Evolutionary conservation across 2,888 invertebrate species (phyloP), one percentile per base, ranked within the genome.

Genomic region (Tromatobia lineatoria): DNA sequence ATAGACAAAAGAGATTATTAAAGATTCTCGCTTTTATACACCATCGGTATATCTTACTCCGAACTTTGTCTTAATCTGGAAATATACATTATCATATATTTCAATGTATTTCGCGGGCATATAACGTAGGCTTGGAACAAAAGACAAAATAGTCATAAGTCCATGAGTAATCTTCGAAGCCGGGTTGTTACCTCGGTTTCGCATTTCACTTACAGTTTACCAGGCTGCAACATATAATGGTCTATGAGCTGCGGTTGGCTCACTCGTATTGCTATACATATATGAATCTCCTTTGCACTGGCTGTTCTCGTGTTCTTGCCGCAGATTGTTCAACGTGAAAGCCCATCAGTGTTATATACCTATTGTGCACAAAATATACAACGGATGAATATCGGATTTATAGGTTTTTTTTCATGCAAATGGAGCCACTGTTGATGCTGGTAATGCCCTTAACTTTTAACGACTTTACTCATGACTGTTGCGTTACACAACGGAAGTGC

Each of bases 91-190:
- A 11, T 38, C 18, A 47, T 54, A 71, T 29, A 47, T 52, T 23
- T 29, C 61, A 23, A 15, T 23, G 61, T 74, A 52, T 79, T 66
- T 64, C 64, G 67, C 54, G 54, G 20, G 54, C 18, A 57, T 75
- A 45, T 47, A 57, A 45, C 52, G 57, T 69, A 29, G 54, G 18
- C 69, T 54, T 7, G 74, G 74, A 67, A 42, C 42, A 45, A 61
- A 59, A 64, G 74, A 66, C 74, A 75, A 64, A 83, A 74, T 70
- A 74, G 57, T 75, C 79, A 64, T 70, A 79, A 83, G 78, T 70
- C 69, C 74, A 50, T 70, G 61, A 74, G 61, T 83, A 83, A 83
- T 83, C 79, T 79, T 42, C 64, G 78, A 79, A 83, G 69, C 79
- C 64, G 45, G 75, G 64, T 75, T 47, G 74, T 83, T 83, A 75